A percentile compares a stretch with the other conserved stretches of the same genome.
phyloP scores from a whole-genome alignment of 2,888 invertebrate genomes.

The Scelioninae gen. 1 region DNA sequence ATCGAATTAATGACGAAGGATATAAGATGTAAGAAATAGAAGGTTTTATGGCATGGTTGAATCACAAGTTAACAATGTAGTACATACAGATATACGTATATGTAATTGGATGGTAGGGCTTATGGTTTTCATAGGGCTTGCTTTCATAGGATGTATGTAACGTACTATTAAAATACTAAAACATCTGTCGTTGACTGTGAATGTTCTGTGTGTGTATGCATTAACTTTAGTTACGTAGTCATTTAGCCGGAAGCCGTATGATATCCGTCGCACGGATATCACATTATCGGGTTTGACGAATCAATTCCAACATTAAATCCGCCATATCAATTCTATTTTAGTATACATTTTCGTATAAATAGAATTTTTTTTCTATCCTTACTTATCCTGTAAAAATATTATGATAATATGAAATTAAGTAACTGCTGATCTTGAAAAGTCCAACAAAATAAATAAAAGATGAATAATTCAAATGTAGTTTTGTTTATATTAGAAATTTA shows the following conservation, averaged over 20 bases:
- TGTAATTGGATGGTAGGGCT: slow-evolving; percentile 74
- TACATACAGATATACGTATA: slow-evolving; percentile 20
- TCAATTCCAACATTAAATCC: slow-evolving; percentile 61
- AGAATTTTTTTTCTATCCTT: not conserved
- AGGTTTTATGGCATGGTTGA: slow-evolving; percentile 11
- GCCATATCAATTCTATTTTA: slow-evolving; percentile 38
- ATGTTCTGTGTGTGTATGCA: slow-evolving; percentile 54
- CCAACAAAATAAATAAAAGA: too few relatives aligned
- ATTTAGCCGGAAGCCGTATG: slow-evolving; percentile 76
- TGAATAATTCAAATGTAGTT: too few relatives aligned
- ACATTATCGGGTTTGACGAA: slow-evolving; percentile 72
- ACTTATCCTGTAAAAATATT: too few relatives aligned
- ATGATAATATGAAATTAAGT: too few relatives aligned
- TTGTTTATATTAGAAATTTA: too few relatives aligned
- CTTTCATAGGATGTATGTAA: slow-evolving; percentile 60
- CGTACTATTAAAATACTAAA: slow-evolving; percentile 71
- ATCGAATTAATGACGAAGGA: slow-evolving; percentile 10
- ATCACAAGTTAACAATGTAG: not conserved
- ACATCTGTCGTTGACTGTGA: slow-evolving; percentile 27
- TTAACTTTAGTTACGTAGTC: slow-evolving; percentile 71
- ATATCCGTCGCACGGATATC: slow-evolving; percentile 71
- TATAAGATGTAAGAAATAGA: slow-evolving; percentile 7
- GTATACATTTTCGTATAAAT: not conserved
- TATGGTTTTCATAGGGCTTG: slow-evolving; percentile 76
- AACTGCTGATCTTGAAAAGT: too few relatives aligned